Percentiles rank a stretch among this genome's conserved stretches.
phyloP scores from a whole-genome alignment of 2,797 vertebrate genomes.

The Momotus momota region DNA sequence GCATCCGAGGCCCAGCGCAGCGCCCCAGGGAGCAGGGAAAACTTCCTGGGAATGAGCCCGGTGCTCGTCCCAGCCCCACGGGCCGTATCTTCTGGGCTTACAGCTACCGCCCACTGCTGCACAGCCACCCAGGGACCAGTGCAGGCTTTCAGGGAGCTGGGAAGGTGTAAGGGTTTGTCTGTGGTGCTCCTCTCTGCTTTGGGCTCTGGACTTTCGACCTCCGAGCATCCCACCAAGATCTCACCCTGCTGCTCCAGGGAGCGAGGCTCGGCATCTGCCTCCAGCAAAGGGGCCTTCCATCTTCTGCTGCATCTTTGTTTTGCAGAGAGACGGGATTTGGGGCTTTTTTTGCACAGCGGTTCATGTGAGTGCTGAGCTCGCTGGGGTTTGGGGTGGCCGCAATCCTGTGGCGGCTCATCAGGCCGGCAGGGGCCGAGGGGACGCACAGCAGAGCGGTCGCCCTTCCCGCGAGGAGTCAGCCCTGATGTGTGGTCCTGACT shows the following conservation, averaged over 20 bases:
- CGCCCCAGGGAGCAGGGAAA: fast-evolving
- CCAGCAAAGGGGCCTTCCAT: not conserved
- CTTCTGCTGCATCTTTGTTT: not conserved
- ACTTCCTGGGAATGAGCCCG: not conserved
- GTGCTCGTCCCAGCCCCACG: not conserved
- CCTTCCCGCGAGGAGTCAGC: not conserved
- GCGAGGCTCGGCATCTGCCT: fast-evolving
- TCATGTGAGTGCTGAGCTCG: fast-evolving
- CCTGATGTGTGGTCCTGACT: not conserved
- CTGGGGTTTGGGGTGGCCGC: not conserved
- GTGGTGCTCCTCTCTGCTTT: not conserved
- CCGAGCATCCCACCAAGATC: not conserved
- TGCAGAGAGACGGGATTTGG: not conserved
- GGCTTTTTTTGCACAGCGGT: not conserved
- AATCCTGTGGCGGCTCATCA: not conserved
- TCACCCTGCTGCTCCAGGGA: not conserved
- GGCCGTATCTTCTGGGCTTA: not conserved
- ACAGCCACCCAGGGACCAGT: not conserved
- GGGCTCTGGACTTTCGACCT: not conserved
- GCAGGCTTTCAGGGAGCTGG: not conserved
- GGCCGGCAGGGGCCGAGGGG: not conserved
- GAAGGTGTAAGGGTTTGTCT: not conserved
- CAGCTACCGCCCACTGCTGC: too few relatives aligned
- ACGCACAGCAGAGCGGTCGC: not conserved
- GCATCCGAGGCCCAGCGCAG: not conserved